These are phyloP conservation scores for Lindbergichthys nudifrons DNA, from an alignment of 2,797 vertebrate species.

Conservation along the genomic window DNA sequence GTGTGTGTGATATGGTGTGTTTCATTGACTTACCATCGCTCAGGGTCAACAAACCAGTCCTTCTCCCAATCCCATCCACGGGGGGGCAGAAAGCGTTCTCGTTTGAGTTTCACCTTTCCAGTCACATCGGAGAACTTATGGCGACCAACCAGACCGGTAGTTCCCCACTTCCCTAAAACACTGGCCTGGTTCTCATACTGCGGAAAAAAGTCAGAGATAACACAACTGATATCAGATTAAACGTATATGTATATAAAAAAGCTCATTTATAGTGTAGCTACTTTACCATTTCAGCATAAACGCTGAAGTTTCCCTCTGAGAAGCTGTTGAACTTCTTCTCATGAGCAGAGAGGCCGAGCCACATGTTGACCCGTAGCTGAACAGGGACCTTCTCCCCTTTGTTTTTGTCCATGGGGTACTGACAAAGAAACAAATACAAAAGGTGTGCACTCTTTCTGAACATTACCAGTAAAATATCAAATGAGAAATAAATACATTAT, in stretches of 20 bases:
- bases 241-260: background rate
- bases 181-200: constrained; percentile 98
- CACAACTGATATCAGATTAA: background rate
- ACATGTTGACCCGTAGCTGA: constrained; percentile 93
- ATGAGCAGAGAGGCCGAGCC: constrained; percentile 91
- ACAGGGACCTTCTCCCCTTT: constrained; percentile 91
- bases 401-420: constrained; percentile 95
- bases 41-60: constrained; percentile 94
- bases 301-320: constrained; percentile 94
- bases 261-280: constrained; percentile 15
- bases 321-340: constrained; percentile 96
- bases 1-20: background rate
- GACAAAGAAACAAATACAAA: constrained; percentile 24
- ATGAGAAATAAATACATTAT: background rate
- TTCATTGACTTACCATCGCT: constrained; percentile 85
- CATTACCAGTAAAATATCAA: background rate
- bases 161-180: constrained; percentile 96
- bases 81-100: constrained; percentile 94
- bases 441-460: background rate
- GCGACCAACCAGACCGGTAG: constrained; percentile 91
- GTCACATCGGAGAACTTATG: constrained; percentile 96
- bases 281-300: constrained; percentile 94
- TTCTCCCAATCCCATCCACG: constrained; percentile 95
- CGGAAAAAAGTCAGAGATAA: background rate
- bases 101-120: constrained; percentile 96